Evolutionary conservation across 2,113 vertebrate species (phyloP).

Genomic region (Mastomys natalensis): DNA sequence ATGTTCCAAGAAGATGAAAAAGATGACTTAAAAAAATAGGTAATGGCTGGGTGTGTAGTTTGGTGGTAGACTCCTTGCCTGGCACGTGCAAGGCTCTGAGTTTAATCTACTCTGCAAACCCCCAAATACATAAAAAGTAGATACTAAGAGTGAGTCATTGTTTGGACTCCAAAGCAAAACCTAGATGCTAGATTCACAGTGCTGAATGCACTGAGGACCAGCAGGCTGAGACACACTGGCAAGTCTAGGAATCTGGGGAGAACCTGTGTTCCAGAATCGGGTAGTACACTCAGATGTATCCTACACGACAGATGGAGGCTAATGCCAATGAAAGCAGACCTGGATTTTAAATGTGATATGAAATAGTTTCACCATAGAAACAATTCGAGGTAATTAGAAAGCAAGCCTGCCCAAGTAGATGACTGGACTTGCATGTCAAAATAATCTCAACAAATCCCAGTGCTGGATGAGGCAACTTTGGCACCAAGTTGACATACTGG

Average conservation of each 20-base stretch:
- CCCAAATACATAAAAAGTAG: background rate
- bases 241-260: background rate
- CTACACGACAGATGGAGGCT: background rate
- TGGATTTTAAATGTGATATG: background rate
- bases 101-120: background rate
- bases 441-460: background rate
- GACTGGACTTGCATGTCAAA: background rate
- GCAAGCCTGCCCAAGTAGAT: background rate
- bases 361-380: background rate
- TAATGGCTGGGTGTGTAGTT: background rate
- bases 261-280: background rate
- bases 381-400: background rate
- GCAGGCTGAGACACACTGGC: background rate
- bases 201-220: background rate
- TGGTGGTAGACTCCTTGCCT: background rate
- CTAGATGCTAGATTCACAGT: background rate
- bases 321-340: background rate
- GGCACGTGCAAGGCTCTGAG: background rate
- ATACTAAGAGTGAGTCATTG: background rate
- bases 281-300: background rate
- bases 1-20: background rate
- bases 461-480: background rate
- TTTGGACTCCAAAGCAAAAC: background rate
- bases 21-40: background rate
- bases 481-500: background rate